These are phyloP conservation scores for Drosophila rubida DNA, from an alignment of 2,888 invertebrate species.

Conservation along the genomic window DNA sequence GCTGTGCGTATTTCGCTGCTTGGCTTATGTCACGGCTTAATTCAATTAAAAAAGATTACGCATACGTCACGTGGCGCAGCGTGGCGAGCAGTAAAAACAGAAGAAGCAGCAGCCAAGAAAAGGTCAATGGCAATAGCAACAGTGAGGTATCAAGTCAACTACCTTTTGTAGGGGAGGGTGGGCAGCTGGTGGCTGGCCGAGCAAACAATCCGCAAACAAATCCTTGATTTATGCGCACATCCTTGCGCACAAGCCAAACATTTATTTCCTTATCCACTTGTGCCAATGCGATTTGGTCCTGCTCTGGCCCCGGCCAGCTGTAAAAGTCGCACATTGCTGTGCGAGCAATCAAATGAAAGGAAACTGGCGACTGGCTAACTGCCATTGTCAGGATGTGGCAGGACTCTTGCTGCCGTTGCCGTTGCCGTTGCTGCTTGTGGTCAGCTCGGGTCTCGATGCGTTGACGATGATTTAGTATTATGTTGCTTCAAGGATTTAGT, in stretches of 20 bases:
- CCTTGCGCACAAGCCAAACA: conserved; percentile 78
- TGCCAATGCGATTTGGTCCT: conserved; percentile 75
- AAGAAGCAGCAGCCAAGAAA: conserved; percentile 22
- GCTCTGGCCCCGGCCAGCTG: conserved; percentile 58
- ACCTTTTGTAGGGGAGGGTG: conserved; percentile 41
- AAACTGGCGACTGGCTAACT: conserved; percentile 69
- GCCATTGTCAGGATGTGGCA: conserved; percentile 56
- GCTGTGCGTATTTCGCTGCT: not conserved
- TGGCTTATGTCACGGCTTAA: conserved; percentile 77
- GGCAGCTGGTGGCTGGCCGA: conserved; percentile 18
- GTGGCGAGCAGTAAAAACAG: not conserved
- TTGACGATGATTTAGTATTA: conserved; percentile 84
- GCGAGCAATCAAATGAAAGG: conserved; percentile 73
- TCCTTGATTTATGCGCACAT: conserved; percentile 82
- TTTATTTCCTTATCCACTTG: conserved; percentile 82
- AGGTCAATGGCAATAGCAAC: conserved; percentile 70
- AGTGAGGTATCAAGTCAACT: conserved; percentile 58
- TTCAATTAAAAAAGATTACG: conserved; percentile 77
- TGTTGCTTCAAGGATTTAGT: conserved; percentile 80
- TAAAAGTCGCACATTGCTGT: conserved; percentile 40
- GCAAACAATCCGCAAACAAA: conserved; percentile 79
- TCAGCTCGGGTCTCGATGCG: conserved; percentile 46
- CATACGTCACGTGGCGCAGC: conserved; percentile 62
- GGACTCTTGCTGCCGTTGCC: too few relatives aligned
- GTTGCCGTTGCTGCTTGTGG: conserved; percentile 31